A percentile compares a stretch with the other conserved stretches of the same genome.
These are phyloP conservation scores for Dicrurus megarhynchus DNA, from an alignment of 2,113 vertebrate genomes.

Conservation along the genomic window DNA sequence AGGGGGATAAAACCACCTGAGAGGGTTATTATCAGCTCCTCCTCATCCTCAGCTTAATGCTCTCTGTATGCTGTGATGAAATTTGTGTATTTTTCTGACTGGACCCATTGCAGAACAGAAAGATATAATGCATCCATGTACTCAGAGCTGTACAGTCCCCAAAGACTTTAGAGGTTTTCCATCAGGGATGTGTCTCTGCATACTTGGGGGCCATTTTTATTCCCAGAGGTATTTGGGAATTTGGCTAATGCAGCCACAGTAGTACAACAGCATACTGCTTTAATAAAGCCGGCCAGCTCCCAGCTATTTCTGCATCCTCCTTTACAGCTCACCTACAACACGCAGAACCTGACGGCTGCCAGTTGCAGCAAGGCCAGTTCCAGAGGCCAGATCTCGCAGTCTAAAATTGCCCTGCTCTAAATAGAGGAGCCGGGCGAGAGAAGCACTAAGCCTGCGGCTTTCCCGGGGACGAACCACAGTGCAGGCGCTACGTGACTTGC, in stretches of 20 bases:
- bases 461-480: background rate
- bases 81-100: background rate
- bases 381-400: background rate
- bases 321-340: background rate
- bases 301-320: constrained; percentile 1
- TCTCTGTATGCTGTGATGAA: background rate
- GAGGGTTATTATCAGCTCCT: background rate
- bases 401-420: background rate
- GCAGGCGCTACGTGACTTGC: background rate
- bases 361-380: background rate
- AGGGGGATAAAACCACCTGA: background rate
- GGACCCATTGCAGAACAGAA: background rate
- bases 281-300: background rate
- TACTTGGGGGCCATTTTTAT: background rate
- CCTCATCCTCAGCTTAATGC: background rate
- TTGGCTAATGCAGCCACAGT: background rate
- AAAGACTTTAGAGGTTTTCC: background rate
- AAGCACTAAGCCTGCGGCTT: background rate
- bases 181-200: background rate
- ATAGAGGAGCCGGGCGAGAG: background rate
- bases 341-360: background rate
- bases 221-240: background rate
- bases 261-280: background rate
- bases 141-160: background rate
- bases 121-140: background rate